A percentile compares a stretch with the other conserved stretches of the same genome.
These are phyloP conservation scores for Spea bombifrons DNA, from an alignment of 2,113 vertebrate species.

Conservation along the genomic window DNA sequence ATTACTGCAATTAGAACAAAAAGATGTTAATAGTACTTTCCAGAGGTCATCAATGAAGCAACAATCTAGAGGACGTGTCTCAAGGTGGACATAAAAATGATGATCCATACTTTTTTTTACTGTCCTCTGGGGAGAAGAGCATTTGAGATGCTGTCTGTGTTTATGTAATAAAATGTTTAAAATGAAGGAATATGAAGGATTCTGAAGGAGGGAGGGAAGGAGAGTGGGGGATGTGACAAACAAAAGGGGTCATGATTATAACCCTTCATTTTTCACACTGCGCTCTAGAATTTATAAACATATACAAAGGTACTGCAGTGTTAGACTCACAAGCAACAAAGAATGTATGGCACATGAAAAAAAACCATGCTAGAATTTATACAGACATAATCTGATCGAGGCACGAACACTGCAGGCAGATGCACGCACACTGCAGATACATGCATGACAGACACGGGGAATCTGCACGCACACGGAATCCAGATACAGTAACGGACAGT, in stretches of 20 bases:
- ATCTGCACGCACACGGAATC: conserved; percentile 4
- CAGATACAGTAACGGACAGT: neutral
- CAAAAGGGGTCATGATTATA: conserved; percentile 31
- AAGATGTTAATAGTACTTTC: neutral
- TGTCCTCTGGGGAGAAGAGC: neutral
- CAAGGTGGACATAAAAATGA: neutral
- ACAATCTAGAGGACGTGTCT: neutral
- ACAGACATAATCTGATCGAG: neutral
- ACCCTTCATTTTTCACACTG: conserved; percentile 39
- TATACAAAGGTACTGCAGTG: conserved; percentile 35
- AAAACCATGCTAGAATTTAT: neutral
- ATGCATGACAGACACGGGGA: neutral
- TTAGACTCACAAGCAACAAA: neutral
- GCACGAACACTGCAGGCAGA: neutral
- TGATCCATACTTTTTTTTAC: neutral
- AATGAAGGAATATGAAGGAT: conserved; percentile 28
- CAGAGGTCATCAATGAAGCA: neutral
- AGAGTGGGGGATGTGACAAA: conserved; percentile 35
- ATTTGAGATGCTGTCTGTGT: conserved; percentile 22
- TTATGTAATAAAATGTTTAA: conserved; percentile 37
- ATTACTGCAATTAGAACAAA: neutral
- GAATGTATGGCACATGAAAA: neutral
- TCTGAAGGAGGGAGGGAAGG: conserved; percentile 22
- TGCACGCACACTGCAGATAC: conserved; percentile 24
- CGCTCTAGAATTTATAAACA: conserved; percentile 23